A percentile compares a stretch with the other conserved stretches of the same genome.
Evolutionary conservation across 2,797 vertebrate genomes (phyloP).

Genomic region (Centropyge bicolor): DNA sequence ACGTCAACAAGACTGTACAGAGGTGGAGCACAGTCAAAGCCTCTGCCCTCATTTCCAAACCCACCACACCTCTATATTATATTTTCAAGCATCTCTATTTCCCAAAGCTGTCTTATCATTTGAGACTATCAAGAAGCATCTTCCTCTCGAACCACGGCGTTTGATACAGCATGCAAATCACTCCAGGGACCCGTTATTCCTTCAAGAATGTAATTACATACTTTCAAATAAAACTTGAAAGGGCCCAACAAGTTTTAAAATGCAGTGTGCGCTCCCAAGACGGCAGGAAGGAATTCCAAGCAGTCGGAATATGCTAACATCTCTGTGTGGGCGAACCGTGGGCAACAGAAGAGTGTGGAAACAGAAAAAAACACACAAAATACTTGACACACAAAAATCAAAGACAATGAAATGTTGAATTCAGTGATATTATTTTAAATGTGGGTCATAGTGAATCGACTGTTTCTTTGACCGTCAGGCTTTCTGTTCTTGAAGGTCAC

Average conservation of each 20-base stretch:
- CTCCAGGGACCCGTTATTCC: constrained; percentile 93
- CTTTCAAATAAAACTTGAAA: constrained; percentile 99
- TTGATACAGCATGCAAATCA: constrained; percentile 98
- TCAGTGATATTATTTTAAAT: neutral
- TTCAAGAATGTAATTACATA: constrained; percentile 99
- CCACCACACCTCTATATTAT: constrained; percentile 42
- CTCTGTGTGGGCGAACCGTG: constrained; percentile 86
- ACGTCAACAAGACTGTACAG: constrained; percentile 43
- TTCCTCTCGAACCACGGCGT: constrained; percentile 94
- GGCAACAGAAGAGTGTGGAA: constrained; percentile 76
- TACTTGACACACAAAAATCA: constrained; percentile 1
- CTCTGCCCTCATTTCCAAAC: constrained; percentile 37
- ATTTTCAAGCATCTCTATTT: constrained; percentile 59
- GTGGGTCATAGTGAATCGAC: neutral
- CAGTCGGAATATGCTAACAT: constrained; percentile 98
- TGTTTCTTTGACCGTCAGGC: constrained; percentile 2
- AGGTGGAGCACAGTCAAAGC: constrained; percentile 25
- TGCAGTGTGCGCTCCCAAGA: constrained; percentile 93
- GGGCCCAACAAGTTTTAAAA: constrained; percentile 99
- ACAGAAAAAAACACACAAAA: constrained; percentile 25
- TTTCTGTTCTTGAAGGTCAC: neutral
- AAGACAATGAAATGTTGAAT: neutral
- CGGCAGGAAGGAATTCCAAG: constrained; percentile 97
- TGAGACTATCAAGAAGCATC: constrained; percentile 77
- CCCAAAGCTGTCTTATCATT: constrained; percentile 64